phyloP scores from a whole-genome alignment of 2,888 invertebrate species.

The Nesidiocoris tenuis region DNA sequence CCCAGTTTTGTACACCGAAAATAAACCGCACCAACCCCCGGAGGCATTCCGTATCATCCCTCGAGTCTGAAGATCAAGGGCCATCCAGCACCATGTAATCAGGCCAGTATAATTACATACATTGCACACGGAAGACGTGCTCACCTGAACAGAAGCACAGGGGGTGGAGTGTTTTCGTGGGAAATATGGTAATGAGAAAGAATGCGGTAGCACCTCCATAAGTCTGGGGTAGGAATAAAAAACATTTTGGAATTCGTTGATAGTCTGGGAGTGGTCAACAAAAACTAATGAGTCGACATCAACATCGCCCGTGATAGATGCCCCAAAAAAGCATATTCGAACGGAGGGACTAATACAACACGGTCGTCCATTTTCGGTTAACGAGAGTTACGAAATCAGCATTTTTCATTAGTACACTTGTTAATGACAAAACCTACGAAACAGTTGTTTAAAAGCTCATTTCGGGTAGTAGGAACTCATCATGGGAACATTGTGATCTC shows the following conservation, averaged over 20 bases:
- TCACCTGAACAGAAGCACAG: background rate
- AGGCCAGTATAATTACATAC: background rate
- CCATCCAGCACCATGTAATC: background rate
- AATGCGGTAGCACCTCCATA: conserved; percentile 6
- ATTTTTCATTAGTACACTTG: background rate
- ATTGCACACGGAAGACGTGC: background rate
- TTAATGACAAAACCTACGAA: background rate
- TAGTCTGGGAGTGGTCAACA: background rate
- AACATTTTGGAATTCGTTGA: background rate
- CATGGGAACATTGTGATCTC: too few relatives aligned
- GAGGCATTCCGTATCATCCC: background rate
- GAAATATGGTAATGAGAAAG: conserved; percentile 19
- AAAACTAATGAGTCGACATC: background rate
- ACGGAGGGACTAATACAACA: background rate
- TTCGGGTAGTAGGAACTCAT: background rate
- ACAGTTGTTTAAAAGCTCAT: background rate
- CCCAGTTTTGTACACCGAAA: background rate
- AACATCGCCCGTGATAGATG: background rate
- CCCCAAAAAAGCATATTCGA: background rate
- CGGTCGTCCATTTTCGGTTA: background rate
- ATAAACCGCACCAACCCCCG: background rate
- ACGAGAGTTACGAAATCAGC: background rate
- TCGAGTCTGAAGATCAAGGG: background rate
- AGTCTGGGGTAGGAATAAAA: background rate
- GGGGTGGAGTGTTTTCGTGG: background rate